phyloP scores from a whole-genome alignment of 2,888 invertebrate genomes.

The Conomelus anceps region DNA sequence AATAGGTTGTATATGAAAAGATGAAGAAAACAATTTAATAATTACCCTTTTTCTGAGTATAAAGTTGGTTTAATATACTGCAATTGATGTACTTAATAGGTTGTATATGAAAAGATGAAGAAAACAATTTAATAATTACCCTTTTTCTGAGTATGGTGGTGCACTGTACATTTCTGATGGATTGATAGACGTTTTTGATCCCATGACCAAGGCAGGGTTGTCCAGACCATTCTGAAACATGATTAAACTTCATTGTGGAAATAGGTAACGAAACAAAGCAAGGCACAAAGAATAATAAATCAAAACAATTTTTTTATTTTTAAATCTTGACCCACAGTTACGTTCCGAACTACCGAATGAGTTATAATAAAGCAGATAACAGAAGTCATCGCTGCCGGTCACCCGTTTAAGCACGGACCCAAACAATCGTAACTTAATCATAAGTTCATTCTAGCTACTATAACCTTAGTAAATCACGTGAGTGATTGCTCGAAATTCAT shows the following conservation, averaged over 20 bases:
- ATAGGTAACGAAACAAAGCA: no score
- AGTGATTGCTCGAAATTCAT: no score
- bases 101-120: not conserved
- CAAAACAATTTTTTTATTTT: no score
- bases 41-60: constrained; percentile 21
- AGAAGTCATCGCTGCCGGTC: no score
- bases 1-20: not conserved
- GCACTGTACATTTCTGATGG: constrained; percentile 18
- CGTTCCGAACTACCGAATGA: no score
- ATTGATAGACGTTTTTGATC: constrained; percentile 20
- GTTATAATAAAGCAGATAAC: no score
- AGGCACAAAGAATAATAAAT: no score
- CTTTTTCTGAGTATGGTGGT: constrained; percentile 20
- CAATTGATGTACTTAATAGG: not conserved
- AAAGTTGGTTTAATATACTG: not conserved
- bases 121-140: not conserved
- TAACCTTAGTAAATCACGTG: no score
- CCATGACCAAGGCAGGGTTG: constrained; percentile 20
- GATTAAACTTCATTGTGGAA: not conserved
- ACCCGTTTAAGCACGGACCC: no score
- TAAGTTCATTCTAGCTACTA: no score
- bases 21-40: not conserved
- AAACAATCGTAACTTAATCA: no score
- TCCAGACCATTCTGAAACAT: constrained; percentile 21
- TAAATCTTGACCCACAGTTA: no score